phyloP scores from a whole-genome alignment of 1,140 invertebrate species.

The Cotesia vestalis region DNA sequence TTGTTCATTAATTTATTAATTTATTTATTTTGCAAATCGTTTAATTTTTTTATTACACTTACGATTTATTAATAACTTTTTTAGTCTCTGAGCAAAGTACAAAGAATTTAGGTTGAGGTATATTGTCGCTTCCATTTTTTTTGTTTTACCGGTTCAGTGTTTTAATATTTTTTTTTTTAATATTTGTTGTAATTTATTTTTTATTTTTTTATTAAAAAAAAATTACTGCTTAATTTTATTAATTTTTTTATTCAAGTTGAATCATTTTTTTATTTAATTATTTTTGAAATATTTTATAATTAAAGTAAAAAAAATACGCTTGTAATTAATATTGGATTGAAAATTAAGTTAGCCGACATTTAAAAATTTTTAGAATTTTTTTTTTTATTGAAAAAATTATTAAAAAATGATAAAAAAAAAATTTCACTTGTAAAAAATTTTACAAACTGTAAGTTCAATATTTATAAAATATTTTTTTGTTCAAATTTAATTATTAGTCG shows the following conservation, averaged over 20 bases:
- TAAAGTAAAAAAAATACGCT: too few relatives aligned
- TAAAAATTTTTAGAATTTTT: too few relatives aligned
- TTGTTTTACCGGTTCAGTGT: neutral
- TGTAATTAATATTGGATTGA: too few relatives aligned
- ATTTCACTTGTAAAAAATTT: too few relatives aligned
- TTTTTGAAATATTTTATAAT: too few relatives aligned
- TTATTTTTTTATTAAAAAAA: neutral
- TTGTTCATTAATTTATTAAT: slow-evolving; percentile 16
- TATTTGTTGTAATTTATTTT: neutral
- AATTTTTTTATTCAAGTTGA: neutral
- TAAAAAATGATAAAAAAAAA: too few relatives aligned
- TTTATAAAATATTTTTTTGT: too few relatives aligned
- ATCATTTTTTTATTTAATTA: too few relatives aligned
- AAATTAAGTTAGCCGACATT: too few relatives aligned
- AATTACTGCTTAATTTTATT: neutral
- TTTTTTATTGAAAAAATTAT: too few relatives aligned
- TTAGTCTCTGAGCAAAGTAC: slow-evolving; percentile 30
- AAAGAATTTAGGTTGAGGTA: slow-evolving; percentile 33
- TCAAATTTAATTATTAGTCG: too few relatives aligned
- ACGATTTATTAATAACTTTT: slow-evolving; percentile 32
- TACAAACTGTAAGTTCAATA: too few relatives aligned
- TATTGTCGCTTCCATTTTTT: neutral
- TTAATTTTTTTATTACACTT: neutral
- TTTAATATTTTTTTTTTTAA: neutral
- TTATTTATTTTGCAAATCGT: slow-evolving; percentile 9